Conservation (phyloP, 1,140 invertebrate genomes). For the Nautilus pompilius region DNA sequence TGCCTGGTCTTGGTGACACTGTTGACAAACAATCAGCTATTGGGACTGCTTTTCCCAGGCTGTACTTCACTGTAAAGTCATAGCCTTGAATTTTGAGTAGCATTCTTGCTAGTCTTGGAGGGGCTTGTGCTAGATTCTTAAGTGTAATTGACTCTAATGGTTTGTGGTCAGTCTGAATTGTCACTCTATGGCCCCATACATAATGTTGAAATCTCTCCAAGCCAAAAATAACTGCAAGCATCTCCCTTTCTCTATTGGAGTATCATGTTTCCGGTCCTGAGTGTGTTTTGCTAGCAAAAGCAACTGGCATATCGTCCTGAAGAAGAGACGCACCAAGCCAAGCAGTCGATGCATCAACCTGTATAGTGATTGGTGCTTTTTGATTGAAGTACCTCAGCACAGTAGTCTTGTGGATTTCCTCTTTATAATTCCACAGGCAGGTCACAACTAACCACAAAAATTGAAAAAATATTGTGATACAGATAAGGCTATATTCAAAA, state of each 20-base stretch:
- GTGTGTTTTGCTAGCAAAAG: too few relatives aligned
- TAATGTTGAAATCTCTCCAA: constrained; percentile 60
- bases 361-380: constrained; percentile 8
- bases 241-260: constrained; percentile 25
- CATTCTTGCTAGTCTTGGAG: constrained; percentile 15
- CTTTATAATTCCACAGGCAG: too few relatives aligned
- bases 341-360: constrained; percentile 46
- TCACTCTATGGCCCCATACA: constrained; percentile 47
- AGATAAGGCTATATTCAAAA: too few relatives aligned
- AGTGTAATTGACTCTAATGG: constrained; percentile 19
- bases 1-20: neutral
- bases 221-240: constrained; percentile 38
- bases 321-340: constrained; percentile 52
- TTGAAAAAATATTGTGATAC: too few relatives aligned
- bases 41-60: constrained; percentile 46
- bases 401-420: too few relatives aligned
- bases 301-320: constrained; percentile 49
- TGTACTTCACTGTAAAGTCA: constrained; percentile 41
- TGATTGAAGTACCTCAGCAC: constrained; percentile 17
- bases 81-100: constrained; percentile 49
- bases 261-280: too few relatives aligned
- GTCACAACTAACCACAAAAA: too few relatives aligned
- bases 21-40: constrained; percentile 34
- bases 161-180: constrained; percentile 28
- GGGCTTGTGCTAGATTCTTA: constrained; percentile 14